phyloP scores from a whole-genome alignment of 37 sponge, comb jelly and placozoan genomes.

The Axinella damicornis region DNA sequence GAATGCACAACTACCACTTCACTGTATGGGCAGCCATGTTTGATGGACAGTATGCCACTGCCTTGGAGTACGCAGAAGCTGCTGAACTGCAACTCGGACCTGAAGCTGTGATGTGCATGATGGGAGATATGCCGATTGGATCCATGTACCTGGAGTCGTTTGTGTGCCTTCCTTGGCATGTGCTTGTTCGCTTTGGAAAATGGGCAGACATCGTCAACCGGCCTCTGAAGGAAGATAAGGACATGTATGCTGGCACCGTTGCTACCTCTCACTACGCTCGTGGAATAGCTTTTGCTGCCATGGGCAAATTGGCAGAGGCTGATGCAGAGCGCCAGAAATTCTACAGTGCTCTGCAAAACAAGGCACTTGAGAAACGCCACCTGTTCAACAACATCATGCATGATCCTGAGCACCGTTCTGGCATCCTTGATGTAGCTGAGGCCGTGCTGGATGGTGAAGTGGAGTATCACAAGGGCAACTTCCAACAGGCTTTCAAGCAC shows the following conservation, averaged over 20 bases:
- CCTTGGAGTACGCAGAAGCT: slow-evolving; percentile 68
- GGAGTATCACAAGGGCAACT: slow-evolving; percentile 67
- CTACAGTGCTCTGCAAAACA: slow-evolving; percentile 49
- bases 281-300: slow-evolving; percentile 72
- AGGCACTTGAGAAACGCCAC: slow-evolving; percentile 30
- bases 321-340: slow-evolving; percentile 54
- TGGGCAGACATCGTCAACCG: slow-evolving; percentile 70
- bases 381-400: slow-evolving; percentile 63
- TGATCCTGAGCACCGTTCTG: slow-evolving; percentile 44
- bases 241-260: slow-evolving; percentile 40
- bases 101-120: slow-evolving; percentile 44
- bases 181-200: slow-evolving; percentile 72
- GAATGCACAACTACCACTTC: slow-evolving; percentile 77
- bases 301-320: slow-evolving; percentile 58
- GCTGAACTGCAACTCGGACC: slow-evolving; percentile 41
- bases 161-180: slow-evolving; percentile 60
- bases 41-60: slow-evolving; percentile 61
- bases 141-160: slow-evolving; percentile 59
- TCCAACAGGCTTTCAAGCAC: slow-evolving; percentile 51
- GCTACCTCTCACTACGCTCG: slow-evolving; percentile 73
- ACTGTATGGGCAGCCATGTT: slow-evolving; percentile 78
- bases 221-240: slow-evolving; percentile 66
- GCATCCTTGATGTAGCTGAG: slow-evolving; percentile 67
- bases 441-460: slow-evolving; percentile 74
- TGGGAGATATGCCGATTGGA: slow-evolving; percentile 58